Percentiles rank a stretch among this genome's conserved stretches.
phyloP scores from a whole-genome alignment of 2,888 invertebrate genomes.

The Leptarthrus brevirostris region DNA sequence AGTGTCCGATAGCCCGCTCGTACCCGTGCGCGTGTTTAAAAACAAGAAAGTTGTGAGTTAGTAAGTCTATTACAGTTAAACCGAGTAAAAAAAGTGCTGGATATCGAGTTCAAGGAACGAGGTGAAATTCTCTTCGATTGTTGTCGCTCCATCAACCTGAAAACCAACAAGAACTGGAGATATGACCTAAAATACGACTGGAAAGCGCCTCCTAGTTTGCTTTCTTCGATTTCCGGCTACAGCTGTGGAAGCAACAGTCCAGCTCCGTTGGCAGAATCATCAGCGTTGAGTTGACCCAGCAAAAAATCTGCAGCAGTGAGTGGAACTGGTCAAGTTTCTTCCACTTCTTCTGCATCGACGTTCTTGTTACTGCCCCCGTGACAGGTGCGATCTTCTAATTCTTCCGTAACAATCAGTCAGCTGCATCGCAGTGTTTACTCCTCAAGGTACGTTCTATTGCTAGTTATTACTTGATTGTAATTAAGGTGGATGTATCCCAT shows the following conservation, averaged over 20 bases:
- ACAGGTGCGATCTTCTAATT: neutral
- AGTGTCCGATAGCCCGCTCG: conserved; percentile 54
- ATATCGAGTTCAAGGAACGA: conserved; percentile 42
- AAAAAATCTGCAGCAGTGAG: conserved; percentile 23
- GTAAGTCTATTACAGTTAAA: conserved; percentile 11
- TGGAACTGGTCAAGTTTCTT: conserved; percentile 41
- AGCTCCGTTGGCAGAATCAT: neutral
- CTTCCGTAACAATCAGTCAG: conserved; percentile 19
- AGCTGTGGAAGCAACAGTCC: neutral
- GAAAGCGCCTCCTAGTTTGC: conserved; percentile 41
- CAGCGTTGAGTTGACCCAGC: conserved; percentile 17
- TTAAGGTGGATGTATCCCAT: conserved; percentile 7
- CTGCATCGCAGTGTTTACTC: conserved; percentile 16
- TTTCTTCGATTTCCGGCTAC: conserved; percentile 46
- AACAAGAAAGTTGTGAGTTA: conserved; percentile 21
- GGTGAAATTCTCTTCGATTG: conserved; percentile 46
- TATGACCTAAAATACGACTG: conserved; percentile 45
- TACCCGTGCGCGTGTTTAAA: conserved; percentile 49
- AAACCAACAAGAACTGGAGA: conserved; percentile 42
- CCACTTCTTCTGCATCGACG: neutral
- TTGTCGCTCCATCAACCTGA: conserved; percentile 45
- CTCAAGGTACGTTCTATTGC: conserved; percentile 44
- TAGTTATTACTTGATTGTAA: conserved; percentile 27
- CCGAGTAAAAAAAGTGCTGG: conserved; percentile 12
- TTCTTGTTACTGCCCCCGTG: conserved; percentile 11